Conservation (phyloP, 2,113 vertebrate genomes). For the Eubucco bourcierii region DNA sequence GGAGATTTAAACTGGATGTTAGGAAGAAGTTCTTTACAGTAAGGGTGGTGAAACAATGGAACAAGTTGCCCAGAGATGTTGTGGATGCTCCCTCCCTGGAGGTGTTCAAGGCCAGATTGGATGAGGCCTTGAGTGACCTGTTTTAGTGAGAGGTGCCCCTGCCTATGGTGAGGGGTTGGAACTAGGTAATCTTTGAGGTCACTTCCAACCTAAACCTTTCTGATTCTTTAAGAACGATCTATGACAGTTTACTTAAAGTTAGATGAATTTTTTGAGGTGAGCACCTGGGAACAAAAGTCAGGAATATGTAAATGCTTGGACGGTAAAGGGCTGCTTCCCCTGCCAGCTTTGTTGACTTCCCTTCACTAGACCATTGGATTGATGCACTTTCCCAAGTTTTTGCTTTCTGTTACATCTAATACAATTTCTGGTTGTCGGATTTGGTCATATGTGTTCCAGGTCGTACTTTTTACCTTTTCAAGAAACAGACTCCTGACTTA, state of each 20-base stretch:
- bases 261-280: neutral
- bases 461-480: neutral
- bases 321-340: neutral
- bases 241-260: neutral
- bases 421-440: neutral
- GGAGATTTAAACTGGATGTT: too few relatives aligned
- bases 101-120: too few relatives aligned
- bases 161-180: too few relatives aligned
- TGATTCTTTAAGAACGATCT: neutral
- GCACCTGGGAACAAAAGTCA: neutral
- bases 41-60: too few relatives aligned
- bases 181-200: too few relatives aligned
- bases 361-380: rapidly evolving
- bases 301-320: rapidly evolving
- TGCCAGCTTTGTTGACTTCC: too few relatives aligned
- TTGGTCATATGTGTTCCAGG: neutral
- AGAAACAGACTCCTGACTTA: neutral
- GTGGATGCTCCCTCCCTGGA: too few relatives aligned
- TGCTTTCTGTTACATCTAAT: rapidly evolving
- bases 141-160: too few relatives aligned
- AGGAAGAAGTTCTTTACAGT: too few relatives aligned
- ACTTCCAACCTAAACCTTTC: too few relatives aligned
- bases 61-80: too few relatives aligned
- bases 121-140: too few relatives aligned
- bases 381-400: neutral